Evolutionary conservation across 2,797 vertebrate species (phyloP).

Genomic region (Sebastes dallii): DNA sequence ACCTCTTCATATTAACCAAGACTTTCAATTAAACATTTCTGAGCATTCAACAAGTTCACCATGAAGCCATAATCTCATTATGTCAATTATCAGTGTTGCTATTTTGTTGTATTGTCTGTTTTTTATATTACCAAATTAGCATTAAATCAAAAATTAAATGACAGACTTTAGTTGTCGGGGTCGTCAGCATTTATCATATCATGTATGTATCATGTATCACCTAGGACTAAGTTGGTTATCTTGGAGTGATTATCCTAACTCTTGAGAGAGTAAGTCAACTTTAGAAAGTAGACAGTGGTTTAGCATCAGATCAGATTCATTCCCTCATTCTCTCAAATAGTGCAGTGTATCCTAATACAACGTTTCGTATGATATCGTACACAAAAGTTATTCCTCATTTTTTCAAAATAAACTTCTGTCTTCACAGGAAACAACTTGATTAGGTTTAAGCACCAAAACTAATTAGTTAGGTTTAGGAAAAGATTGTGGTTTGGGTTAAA

Average conservation of each 20-base stretch:
- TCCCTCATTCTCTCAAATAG: neutral
- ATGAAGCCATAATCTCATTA: neutral
- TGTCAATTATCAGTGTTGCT: neutral
- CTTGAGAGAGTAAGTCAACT: neutral
- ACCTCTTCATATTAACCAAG: neutral
- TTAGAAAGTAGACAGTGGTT: neutral
- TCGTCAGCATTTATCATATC: neutral
- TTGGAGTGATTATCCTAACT: neutral
- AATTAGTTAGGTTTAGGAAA: too few species aligned
- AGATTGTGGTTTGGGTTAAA: too few species aligned
- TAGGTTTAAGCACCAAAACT: too few species aligned
- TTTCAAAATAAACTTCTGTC: too few species aligned
- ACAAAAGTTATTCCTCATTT: too few species aligned
- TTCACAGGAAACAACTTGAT: too few species aligned
- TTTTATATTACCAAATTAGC: neutral
- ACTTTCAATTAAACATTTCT: neutral
- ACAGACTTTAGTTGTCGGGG: neutral
- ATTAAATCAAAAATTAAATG: neutral
- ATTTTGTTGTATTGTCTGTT: neutral
- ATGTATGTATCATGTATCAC: neutral
- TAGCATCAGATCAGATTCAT: neutral
- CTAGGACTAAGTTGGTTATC: neutral
- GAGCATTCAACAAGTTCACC: neutral
- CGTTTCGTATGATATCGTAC: too few species aligned
- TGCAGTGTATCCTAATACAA: neutral